Percentiles rank a stretch among this genome's conserved stretches.
Conservation (phyloP, 1,140 invertebrate species). For the Drosophila eugracilis region DNA sequence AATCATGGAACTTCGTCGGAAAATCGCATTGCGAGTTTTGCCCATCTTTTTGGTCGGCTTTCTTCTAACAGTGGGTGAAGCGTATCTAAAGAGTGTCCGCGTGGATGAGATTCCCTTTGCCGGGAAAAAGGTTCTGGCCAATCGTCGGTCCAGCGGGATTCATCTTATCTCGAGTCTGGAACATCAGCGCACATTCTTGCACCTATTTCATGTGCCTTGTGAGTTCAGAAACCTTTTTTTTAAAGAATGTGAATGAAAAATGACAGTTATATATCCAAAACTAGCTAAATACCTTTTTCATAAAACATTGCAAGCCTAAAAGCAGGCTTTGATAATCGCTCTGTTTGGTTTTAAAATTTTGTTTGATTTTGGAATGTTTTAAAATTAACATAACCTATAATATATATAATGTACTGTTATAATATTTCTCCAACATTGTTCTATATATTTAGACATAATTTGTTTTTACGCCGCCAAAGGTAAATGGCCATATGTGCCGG, state of each 20-base stretch:
- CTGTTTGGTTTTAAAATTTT: no score
- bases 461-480: constrained; percentile 83
- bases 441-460: constrained; percentile 67
- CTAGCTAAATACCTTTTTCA: neutral
- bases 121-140: neutral
- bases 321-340: no score
- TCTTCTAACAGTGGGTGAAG: constrained; percentile 51
- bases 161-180: constrained; percentile 71
- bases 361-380: no score
- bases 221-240: constrained; percentile 11
- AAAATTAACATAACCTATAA: no score
- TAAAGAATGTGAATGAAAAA: neutral
- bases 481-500: constrained; percentile 81
- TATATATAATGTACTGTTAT: neutral
- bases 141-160: constrained; percentile 54
- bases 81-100: constrained; percentile 62
- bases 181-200: constrained; percentile 69
- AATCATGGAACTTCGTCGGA: constrained; percentile 53
- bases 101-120: constrained; percentile 75
- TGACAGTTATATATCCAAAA: neutral
- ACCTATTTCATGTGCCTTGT: constrained; percentile 82
- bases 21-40: constrained; percentile 53
- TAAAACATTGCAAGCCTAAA: no score
- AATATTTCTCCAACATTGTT: neutral
- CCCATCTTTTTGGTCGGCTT: constrained; percentile 56